A percentile compares a stretch with the other conserved stretches of the same genome.
These are phyloP conservation scores for Chelonus formosanus DNA, from an alignment of 2,888 invertebrate genomes.

Conservation along the genomic window DNA sequence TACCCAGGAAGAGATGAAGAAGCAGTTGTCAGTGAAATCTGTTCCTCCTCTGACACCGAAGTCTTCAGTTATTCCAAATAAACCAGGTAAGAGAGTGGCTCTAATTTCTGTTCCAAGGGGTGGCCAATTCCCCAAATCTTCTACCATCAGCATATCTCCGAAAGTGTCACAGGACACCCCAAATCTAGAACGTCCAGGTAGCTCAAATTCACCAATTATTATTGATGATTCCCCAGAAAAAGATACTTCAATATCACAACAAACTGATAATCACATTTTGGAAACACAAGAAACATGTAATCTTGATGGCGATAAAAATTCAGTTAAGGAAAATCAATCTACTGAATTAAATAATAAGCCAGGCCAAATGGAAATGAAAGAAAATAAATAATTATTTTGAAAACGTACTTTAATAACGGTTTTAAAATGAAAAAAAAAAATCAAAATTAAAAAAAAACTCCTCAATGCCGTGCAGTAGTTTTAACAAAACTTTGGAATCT, in stretches of 20 bases:
- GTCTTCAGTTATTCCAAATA: slow-evolving; percentile 39
- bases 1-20: slow-evolving; percentile 58
- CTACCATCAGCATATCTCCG: slow-evolving; percentile 37
- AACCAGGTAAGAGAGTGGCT: slow-evolving; percentile 52
- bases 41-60: slow-evolving; percentile 38
- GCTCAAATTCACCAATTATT: slow-evolving; percentile 36
- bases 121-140: slow-evolving; percentile 50
- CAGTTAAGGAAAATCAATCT: neutral
- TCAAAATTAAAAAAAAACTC: slow-evolving; percentile 19
- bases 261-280: too few relatives aligned
- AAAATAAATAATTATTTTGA: slow-evolving; percentile 1
- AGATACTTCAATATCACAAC: neutral
- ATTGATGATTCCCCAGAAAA: slow-evolving; percentile 35
- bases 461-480: slow-evolving; percentile 27
- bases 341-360: neutral
- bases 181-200: slow-evolving; percentile 31
- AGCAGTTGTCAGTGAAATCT: slow-evolving; percentile 47
- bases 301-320: neutral
- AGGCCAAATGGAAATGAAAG: neutral
- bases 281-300: neutral
- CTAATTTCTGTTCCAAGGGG: slow-evolving; percentile 55
- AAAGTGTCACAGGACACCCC: neutral
- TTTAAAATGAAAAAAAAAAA: slow-evolving; percentile 9
- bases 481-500: slow-evolving; percentile 26
- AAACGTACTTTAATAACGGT: slow-evolving; percentile 9